These are phyloP conservation scores for Spondyliosoma cantharus DNA, from an alignment of 2,797 vertebrate genomes.

Conservation along the genomic window DNA sequence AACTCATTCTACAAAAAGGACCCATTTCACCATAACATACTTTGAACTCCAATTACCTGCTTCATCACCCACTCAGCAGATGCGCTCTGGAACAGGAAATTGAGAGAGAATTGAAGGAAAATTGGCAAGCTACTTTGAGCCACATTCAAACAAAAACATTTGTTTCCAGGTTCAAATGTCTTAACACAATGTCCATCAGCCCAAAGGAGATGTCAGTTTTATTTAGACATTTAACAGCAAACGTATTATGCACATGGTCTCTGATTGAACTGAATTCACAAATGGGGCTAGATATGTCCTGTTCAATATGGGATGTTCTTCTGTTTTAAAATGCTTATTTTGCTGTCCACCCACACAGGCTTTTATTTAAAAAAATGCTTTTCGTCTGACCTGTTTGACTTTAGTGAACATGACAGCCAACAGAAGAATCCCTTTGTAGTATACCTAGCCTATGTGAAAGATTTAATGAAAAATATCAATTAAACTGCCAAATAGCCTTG, in stretches of 20 bases:
- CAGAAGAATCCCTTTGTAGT: too few species aligned
- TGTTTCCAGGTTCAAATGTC: slow-evolving; percentile 8
- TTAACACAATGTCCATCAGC: slow-evolving; percentile 1
- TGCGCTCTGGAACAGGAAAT: slow-evolving; percentile 45
- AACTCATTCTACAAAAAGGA: slow-evolving; percentile 30
- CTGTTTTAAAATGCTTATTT: neutral
- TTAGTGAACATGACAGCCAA: too few species aligned
- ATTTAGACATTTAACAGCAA: neutral
- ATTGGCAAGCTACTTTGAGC: neutral
- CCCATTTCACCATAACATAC: slow-evolving; percentile 14
- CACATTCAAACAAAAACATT: neutral
- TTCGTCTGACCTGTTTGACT: neutral
- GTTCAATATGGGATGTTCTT: neutral
- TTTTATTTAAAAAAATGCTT: neutral
- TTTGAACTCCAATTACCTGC: slow-evolving; percentile 62
- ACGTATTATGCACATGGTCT: neutral
- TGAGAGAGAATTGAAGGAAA: slow-evolving; percentile 40
- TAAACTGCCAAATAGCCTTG: too few species aligned
- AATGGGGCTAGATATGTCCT: neutral
- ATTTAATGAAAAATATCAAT: too few species aligned
- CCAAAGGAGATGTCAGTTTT: neutral
- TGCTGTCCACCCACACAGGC: neutral
- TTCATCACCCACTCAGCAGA: slow-evolving; percentile 43
- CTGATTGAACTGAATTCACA: neutral
- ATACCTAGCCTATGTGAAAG: too few species aligned